Percentiles rank a stretch among this genome's conserved stretches.
These are phyloP conservation scores for Anarrhichthys ocellatus DNA, from an alignment of 2,113 vertebrate genomes.

Conservation along the genomic window DNA sequence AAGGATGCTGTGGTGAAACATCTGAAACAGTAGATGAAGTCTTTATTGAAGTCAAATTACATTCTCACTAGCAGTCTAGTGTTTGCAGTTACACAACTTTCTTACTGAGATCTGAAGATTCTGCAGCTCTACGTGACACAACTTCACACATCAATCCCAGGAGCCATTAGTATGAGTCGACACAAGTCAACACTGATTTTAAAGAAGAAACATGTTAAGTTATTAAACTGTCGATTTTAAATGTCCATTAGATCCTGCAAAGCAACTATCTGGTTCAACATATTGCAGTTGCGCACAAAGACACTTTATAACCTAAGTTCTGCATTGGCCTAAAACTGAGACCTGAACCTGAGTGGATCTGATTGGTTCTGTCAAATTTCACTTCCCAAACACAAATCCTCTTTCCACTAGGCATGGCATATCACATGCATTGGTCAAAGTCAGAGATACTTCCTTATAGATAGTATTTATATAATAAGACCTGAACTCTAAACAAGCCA, in stretches of 20 bases:
- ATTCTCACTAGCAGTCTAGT: background rate
- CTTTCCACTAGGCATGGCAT: too few species aligned
- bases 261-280: too few species aligned
- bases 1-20: slow-evolving; percentile 9
- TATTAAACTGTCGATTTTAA: too few species aligned
- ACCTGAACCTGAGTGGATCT: background rate
- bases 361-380: too few species aligned
- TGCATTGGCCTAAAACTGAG: background rate
- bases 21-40: background rate
- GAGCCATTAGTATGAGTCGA: background rate
- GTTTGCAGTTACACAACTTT: background rate
- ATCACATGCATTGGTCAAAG: too few species aligned
- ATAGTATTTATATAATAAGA: too few species aligned
- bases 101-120: background rate
- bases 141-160: background rate
- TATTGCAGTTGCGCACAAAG: too few species aligned
- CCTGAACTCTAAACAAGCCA: too few species aligned
- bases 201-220: background rate
- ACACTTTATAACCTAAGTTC: background rate
- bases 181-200: background rate
- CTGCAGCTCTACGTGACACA: background rate
- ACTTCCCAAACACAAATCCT: background rate
- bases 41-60: background rate
- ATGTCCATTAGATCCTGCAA: background rate
- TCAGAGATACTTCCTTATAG: too few species aligned